Evolutionary conservation across 2,797 vertebrate genomes (phyloP), one percentile per base, ranked within the genome.

Genomic region (Phrynocephalus vlangalii): DNA sequence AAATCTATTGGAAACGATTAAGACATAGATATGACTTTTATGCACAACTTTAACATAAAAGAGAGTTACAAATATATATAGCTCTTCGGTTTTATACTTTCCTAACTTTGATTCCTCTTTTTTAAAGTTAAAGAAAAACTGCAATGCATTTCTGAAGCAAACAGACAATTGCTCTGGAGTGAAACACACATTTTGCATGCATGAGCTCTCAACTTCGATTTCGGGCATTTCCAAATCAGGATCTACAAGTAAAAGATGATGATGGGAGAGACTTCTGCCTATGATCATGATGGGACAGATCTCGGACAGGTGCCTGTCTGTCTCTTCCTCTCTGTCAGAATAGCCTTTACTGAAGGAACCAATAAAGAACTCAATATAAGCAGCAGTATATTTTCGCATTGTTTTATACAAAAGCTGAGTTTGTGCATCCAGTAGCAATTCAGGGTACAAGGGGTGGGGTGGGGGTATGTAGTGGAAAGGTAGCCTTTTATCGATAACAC

Each of bases 1-100:
- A 96, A 96, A 93, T 96, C 95, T 96, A 94, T 96, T 95, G 95
- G 96, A 96, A 95, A 96, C 92, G 93, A 94, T 95, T 87, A 93
- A 91, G 95, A 96, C 95, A 97, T 82, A 94, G 38, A 96, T 95
- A 96, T 92, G 92, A 96, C 75, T 95, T 89, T 95, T 90, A 96
- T 92, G 91, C 86, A 95, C 91, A 95, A 90, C 84, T 90, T 52
- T 90, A 95, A 91, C 91, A 92, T 88, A 94, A 0, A 7, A 88
- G 93, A 94, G 72, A 94, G 86, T 78, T 88, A 91, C 75, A 91
- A 81, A 93, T 77, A 30, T 76, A 87, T 1, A 90, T 44, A 44
- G 38, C 0, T 48, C 90, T 87, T 87, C 75, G 48, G n/a, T 67
- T 68, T 73, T 82, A 67, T 76, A 33, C 26, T 24, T 79, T 88